phyloP scores from a whole-genome alignment of 2,113 vertebrate species.

The Rhagologus leucostigma region DNA sequence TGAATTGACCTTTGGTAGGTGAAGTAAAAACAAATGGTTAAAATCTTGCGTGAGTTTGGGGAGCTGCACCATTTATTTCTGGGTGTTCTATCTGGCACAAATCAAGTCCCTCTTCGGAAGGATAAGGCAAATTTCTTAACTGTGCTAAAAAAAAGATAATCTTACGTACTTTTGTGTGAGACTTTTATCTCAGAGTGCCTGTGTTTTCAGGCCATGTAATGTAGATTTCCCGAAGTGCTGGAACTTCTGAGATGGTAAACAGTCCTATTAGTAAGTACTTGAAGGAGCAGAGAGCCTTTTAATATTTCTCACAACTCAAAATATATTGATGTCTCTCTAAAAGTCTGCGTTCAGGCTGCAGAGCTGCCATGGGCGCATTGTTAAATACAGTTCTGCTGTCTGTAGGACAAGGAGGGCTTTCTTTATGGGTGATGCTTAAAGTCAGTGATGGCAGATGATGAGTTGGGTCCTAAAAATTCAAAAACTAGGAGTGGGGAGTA shows the following conservation, averaged over 20 bases:
- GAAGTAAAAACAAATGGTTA: background rate
- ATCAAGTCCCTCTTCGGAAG: background rate
- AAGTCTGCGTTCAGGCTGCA: background rate
- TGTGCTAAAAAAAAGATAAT: background rate
- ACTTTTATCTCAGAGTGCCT: background rate
- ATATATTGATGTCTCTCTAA: background rate
- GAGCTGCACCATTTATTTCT: background rate
- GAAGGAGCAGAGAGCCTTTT: background rate
- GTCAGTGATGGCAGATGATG: background rate
- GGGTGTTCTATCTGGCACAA: background rate
- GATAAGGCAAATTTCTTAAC: background rate
- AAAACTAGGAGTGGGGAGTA: rapidly evolving
- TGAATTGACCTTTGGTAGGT: background rate
- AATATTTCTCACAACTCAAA: background rate
- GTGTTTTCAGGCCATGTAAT: background rate
- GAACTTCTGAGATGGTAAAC: background rate
- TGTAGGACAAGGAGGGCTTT: background rate
- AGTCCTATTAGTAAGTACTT: background rate
- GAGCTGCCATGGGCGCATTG: rapidly evolving
- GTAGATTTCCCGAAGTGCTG: background rate
- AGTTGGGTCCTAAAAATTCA: background rate
- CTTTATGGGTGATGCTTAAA: background rate
- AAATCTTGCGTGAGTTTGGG: background rate
- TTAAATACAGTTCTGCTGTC: background rate
- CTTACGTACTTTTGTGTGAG: rapidly evolving